phyloP scores from a whole-genome alignment of 2,113 vertebrate genomes.

The Petrocephalus microphthalmus region DNA sequence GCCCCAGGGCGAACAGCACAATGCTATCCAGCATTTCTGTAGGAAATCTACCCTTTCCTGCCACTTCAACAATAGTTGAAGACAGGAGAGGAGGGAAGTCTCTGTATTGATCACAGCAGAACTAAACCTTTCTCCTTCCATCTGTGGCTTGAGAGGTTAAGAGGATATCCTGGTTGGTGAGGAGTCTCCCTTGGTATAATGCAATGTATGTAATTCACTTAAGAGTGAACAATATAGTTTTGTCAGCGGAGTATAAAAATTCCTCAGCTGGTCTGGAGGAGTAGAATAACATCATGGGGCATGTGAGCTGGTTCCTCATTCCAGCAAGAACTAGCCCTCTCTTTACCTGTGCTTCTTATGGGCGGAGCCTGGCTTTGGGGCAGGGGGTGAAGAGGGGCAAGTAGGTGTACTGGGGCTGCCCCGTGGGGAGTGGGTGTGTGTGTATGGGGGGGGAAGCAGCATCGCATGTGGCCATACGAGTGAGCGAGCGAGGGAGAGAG shows the following conservation, averaged over 20 bases:
- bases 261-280: background rate
- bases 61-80: background rate
- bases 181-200: background rate
- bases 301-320: background rate
- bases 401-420: conserved; percentile 42
- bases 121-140: background rate
- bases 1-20: background rate
- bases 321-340: background rate
- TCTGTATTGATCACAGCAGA: background rate
- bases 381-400: conserved; percentile 16
- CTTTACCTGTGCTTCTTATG: conserved; percentile 18
- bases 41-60: conserved; percentile 15
- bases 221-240: background rate
- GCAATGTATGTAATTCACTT: background rate
- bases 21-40: background rate
- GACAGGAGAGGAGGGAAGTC: background rate
- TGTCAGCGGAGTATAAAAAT: background rate
- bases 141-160: background rate
- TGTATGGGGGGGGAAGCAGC: background rate
- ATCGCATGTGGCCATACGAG: background rate
- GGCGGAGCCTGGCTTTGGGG: conserved; percentile 29
- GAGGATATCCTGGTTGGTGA: conserved; percentile 11
- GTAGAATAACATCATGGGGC: background rate
- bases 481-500: background rate
- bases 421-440: background rate